A percentile compares a stretch with the other conserved stretches of the same genome.
Evolutionary conservation across 2,888 invertebrate genomes (phyloP).

Genomic region (Idaea aversata): DNA sequence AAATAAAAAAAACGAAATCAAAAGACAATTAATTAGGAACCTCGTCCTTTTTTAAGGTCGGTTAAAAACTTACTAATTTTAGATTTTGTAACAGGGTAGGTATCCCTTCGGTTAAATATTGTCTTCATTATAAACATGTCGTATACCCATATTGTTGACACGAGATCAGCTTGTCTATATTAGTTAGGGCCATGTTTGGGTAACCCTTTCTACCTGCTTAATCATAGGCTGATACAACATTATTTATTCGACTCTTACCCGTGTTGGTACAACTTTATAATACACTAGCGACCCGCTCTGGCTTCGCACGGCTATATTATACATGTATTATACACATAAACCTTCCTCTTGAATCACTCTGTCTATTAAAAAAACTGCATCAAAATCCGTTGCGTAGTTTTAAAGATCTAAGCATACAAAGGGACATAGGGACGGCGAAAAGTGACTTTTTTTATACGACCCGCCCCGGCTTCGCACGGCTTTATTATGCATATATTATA

Average conservation of each 20-base stretch:
- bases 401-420: no score
- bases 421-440: no score
- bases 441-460: no score
- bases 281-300: neutral
- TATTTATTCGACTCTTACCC: neutral
- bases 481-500: no score
- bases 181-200: constrained; percentile 12
- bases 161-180: constrained; percentile 9
- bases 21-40: neutral
- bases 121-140: neutral
- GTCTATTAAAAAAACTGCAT: no score
- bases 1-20: no score
- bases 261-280: neutral
- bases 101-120: neutral
- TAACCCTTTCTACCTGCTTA: constrained; percentile 6
- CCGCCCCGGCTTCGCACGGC: no score
- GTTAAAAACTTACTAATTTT: neutral
- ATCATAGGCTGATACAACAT: constrained; percentile 25
- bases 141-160: neutral
- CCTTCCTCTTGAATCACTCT: no score
- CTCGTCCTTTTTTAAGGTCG: neutral
- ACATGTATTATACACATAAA: no score
- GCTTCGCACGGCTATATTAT: no score
- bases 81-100: neutral
- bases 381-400: no score